Evolutionary conservation across 2,797 vertebrate genomes (phyloP), one percentile per base, ranked within the genome.

Genomic region (Podargus strigoides): DNA sequence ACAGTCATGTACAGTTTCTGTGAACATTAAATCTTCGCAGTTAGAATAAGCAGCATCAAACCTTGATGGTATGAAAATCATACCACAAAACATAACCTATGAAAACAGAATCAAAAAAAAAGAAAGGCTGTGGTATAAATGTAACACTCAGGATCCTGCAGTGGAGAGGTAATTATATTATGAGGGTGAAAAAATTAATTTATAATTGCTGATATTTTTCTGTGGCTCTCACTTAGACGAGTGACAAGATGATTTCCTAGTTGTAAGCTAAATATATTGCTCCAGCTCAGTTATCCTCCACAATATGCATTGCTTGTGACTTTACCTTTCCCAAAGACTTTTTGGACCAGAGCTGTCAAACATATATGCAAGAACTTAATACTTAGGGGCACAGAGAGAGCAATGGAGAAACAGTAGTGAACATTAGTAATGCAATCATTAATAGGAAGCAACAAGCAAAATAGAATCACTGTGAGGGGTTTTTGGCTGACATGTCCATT

Each of bases 231-330:
- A 60, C 59, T 86, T 28, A 30, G 42, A 66, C 0, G 27, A 92
- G 67, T 79, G 67, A 80, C 53, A 77, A 62, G 89, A 47, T 58
- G 70, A 82, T 92, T 88, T 95, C 70, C 83, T 94, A 78, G 77
- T 55, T 85, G 50, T 79, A 93, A 93, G 73, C 78, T 95, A 94
- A 97, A 92, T 94, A 87, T 94, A 97, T 91, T 92, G 87, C 79
- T 96, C 53, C 82, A 93, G 95, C 85, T 90, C 39, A 27, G 90
- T 95, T 93, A 87, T 69, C 70, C 78, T 96, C 69, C 94, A 93
- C 17, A 50, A 84, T 34, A 69, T 44, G 39, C 47, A 85, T 77
- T 53, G 44, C 86, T 87, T 78, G 94, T 78, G 85, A 89, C 55
- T 82, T 94, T 39, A 93, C 70, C 79, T 91, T 75, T 92, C 72